Evolutionary conservation across 2,797 vertebrate species (phyloP), one percentile per base, ranked within the genome.

Genomic region (Spondyliosoma cantharus): DNA sequence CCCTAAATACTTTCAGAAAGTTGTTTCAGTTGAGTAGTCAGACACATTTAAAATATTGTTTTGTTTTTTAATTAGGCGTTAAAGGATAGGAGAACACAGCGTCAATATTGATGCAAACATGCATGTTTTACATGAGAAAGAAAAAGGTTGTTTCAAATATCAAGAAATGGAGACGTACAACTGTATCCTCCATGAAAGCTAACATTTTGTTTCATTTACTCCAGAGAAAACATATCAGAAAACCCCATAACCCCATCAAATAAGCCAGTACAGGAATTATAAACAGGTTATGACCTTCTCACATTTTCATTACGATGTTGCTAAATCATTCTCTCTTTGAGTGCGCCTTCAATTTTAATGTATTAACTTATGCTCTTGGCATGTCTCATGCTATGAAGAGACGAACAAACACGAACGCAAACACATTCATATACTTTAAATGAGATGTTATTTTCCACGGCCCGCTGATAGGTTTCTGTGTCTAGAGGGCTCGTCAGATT

Each of bases 201-300:
- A 20, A 6, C 16, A 17, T 37, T 37, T 37, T 37, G 46, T 29
- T 81, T 64, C 7, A 62, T 80, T 68, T 66, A 25, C 14, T 48
- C 19, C 37, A 59, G 67, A 73, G 67, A 43, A 77, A 74, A 53
- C 46, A 59, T 46, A 17, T 27, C 59, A 22, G 29, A 82, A 85
- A 85, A 82, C 53, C 65, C 63, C 65, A 86, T 89, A 85, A 87
- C 59, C 20, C 3, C 19, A 69, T 79, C 67, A 80, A 81, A 72
- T 78, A 61, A 85, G 58, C 20, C 37, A 64, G 50, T 66, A 73
- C 74, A 32, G 19, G 53, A 61, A 37, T 15, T 73, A 16, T 22
- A 25, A 77, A 83, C 83, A 75, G 68, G 68, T 79, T 57, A 56
- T 3, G 56, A 61, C 61, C 58, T 52, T 75, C 58, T 67, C 66